Percentiles rank a stretch among this genome's conserved stretches.
These are phyloP conservation scores for Anthophora plumipes DNA, from an alignment of 2,888 invertebrate species.

Conservation along the genomic window DNA sequence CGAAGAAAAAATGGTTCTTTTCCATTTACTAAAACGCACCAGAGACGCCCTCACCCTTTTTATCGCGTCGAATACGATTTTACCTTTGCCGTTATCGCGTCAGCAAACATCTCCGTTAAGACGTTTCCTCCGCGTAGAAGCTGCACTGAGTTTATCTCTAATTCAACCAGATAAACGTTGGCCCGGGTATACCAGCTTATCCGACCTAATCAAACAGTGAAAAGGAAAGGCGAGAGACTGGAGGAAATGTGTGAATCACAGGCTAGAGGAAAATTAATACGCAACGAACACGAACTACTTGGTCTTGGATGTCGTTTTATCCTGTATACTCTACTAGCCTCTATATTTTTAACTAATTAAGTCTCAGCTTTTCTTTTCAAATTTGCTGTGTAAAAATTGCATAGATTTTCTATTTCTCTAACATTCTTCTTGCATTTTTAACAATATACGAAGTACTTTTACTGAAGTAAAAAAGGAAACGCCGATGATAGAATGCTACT, in stretches of 20 bases:
- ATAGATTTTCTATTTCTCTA: too few relatives aligned
- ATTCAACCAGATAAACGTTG: slow-evolving; percentile 50
- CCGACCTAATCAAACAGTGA: slow-evolving; percentile 54
- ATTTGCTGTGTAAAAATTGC: too few relatives aligned
- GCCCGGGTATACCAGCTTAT: slow-evolving; percentile 28
- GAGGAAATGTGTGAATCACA: slow-evolving; percentile 22
- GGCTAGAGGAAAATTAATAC: slow-evolving; percentile 34
- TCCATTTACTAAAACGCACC: too few relatives aligned
- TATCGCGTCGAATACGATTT: slow-evolving; percentile 25
- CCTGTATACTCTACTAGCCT: too few relatives aligned
- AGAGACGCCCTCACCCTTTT: too few relatives aligned
- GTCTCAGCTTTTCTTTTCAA: too few relatives aligned
- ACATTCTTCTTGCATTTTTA: too few relatives aligned
- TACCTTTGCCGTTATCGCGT: slow-evolving; percentile 50
- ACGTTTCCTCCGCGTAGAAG: not conserved
- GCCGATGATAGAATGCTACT: too few relatives aligned
- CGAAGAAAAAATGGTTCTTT: slow-evolving; percentile 7
- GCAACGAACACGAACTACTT: slow-evolving; percentile 2
- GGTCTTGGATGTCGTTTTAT: not conserved
- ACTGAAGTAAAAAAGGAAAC: too few relatives aligned
- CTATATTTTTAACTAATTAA: too few relatives aligned
- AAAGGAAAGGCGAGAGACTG: slow-evolving; percentile 9
- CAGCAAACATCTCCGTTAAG: slow-evolving; percentile 36
- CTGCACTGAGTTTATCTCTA: slow-evolving; percentile 45
- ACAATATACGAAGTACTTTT: too few relatives aligned